Base-by-base conservation (phyloP, 2,888 invertebrate genomes). In the Hymenopus coronatus region DNA sequence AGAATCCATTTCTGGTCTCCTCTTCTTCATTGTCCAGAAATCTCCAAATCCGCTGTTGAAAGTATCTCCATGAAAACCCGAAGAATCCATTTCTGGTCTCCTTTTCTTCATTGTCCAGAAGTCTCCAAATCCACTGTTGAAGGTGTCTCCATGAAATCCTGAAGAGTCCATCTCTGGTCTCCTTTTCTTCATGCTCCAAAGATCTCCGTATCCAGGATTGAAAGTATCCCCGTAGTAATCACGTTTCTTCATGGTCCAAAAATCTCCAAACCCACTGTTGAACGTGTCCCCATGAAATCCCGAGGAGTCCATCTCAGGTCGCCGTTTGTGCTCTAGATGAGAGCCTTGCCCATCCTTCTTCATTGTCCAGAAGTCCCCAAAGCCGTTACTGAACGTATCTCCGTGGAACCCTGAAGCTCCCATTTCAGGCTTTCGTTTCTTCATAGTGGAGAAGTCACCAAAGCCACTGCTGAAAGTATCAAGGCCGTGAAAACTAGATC, bases 41-140 rank as follows among this genome's bases (percentile, higher is more conserved):
- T 92, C 92, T 8, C 92, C 93, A 85, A 92, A 92, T 0, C 92
- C 92, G n/a, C 91, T 90, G 30, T 91, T 91, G 85, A 92, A 92
- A 0, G 92, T 92, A 88, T 92, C 92, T 0, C 92, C 92, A 89
- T 92, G 91, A 88, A 92, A 92, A 3, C 92, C 93, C 30, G 91
- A 91, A 0, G 92, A 91, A 84, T 91, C 91, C 91, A 91, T 91
- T 83, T 91, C 91, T 20, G 91, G 91, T 28, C 89, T 89, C 54
- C 91, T 30, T 88, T 91, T 91, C 82, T 89, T 88, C 88, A 90
- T 88, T 0, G 91, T 89, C 85, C 89, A 89, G 88, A 91, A 91
- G 83, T 91, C 91, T 14, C 92, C 92, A 70, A 92, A 91, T 7
- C 91, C 92, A 25, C 90, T 88, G 54, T 88, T 90, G 88, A 92